A percentile compares a stretch with the other conserved stretches of the same genome.
Evolutionary conservation across 2,113 vertebrate genomes (phyloP).

Genomic region (Formicarius rufipectus): DNA sequence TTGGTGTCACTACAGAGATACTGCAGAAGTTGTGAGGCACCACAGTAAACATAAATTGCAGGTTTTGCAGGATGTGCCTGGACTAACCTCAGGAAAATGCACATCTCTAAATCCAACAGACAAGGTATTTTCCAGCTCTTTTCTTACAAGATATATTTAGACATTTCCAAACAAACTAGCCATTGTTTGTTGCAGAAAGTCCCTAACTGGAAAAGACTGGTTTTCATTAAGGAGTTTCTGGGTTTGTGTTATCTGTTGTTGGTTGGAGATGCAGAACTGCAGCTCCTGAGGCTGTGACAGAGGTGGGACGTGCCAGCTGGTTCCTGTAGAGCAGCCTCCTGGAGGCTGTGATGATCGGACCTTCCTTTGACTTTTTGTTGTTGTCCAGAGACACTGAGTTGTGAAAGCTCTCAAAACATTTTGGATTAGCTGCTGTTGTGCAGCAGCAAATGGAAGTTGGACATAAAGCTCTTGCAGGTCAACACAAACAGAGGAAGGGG

Average conservation of each 20-base stretch:
- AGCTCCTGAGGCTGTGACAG: background rate
- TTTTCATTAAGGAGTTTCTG: background rate
- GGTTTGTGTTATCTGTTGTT: background rate
- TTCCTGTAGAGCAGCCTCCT: background rate
- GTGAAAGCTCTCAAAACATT: background rate
- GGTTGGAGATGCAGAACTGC: background rate
- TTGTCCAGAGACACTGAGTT: slow-evolving; percentile 8
- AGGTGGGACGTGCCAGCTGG: background rate
- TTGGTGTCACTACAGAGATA: background rate
- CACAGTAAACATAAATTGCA: background rate
- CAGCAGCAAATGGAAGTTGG: background rate
- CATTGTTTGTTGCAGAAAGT: background rate
- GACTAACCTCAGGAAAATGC: background rate
- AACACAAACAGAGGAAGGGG: background rate
- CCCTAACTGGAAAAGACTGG: background rate
- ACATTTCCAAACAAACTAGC: background rate
- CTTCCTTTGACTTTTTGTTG: background rate
- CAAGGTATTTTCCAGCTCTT: background rate
- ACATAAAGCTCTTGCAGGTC: background rate
- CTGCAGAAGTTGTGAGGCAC: background rate
- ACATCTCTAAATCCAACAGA: background rate
- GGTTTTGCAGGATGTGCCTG: background rate
- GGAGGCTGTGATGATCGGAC: background rate
- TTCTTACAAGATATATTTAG: background rate
- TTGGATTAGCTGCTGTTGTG: background rate